A percentile compares a stretch with the other conserved stretches of the same genome.
phyloP scores from a whole-genome alignment of 2,113 vertebrate genomes.

The Hydrochoerus hydrochaeris region DNA sequence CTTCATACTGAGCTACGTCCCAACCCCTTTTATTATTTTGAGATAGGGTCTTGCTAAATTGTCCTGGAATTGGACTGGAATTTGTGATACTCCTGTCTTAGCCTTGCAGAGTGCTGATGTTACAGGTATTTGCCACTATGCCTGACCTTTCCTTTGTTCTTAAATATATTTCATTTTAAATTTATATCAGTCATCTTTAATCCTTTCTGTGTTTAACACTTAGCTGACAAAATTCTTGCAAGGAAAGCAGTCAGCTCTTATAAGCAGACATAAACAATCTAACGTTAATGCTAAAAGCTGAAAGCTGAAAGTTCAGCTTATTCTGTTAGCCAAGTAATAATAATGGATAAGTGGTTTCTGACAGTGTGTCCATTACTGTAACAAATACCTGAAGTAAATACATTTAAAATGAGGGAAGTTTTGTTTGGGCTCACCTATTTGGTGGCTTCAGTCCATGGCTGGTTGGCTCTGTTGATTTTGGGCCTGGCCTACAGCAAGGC shows the following conservation, averaged over 20 bases:
- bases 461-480: neutral
- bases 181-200: conserved; percentile 5
- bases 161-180: neutral
- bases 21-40: neutral
- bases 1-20: neutral
- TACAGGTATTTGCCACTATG: neutral
- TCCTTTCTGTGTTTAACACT: neutral
- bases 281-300: neutral
- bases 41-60: neutral
- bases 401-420: neutral
- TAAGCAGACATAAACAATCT: neutral
- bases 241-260: neutral
- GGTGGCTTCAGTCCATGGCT: neutral
- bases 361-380: neutral
- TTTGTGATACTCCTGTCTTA: neutral
- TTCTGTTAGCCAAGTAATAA: neutral
- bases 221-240: neutral
- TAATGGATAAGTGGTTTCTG: neutral
- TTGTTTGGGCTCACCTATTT: neutral
- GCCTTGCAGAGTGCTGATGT: neutral
- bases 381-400: neutral
- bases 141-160: neutral
- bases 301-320: neutral
- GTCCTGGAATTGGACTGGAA: neutral
- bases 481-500: neutral